Conservation (phyloP, 2,797 vertebrate species). For the Sparidentex hasta region DNA sequence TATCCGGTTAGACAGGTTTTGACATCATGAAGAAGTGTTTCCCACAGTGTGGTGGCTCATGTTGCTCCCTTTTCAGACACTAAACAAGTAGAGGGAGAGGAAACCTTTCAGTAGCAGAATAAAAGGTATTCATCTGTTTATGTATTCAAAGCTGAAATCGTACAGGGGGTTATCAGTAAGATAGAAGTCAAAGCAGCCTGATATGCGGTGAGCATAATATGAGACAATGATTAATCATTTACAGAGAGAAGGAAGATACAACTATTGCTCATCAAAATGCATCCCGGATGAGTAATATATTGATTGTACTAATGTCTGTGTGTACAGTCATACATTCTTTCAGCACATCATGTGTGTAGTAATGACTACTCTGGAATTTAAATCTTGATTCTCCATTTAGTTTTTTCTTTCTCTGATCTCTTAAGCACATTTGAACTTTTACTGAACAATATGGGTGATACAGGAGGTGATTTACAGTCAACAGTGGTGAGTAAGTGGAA, state of each 20-base stretch:
- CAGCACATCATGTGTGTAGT: background rate
- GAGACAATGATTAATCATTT: conserved; percentile 7
- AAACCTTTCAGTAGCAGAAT: conserved; percentile 44
- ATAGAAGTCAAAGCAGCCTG: background rate
- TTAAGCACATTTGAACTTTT: background rate
- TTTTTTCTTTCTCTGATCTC: conserved; percentile 17
- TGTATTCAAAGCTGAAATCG: conserved; percentile 28
- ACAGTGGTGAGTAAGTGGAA: background rate
- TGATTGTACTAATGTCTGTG: background rate
- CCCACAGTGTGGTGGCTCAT: conserved; percentile 41
- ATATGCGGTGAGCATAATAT: background rate
- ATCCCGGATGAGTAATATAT: background rate
- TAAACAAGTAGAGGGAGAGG: conserved; percentile 25
- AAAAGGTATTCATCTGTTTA: conserved; percentile 52
- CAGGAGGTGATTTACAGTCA: background rate
- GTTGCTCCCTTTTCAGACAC: conserved; percentile 58
- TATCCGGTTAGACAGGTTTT: conserved; percentile 59
- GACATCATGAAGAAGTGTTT: conserved; percentile 18
- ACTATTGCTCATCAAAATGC: background rate
- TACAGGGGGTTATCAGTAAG: conserved; percentile 2
- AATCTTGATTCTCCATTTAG: background rate
- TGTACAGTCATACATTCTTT: background rate
- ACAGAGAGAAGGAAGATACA: background rate
- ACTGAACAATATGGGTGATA: background rate
- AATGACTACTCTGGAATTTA: background rate